phyloP scores from a whole-genome alignment of 2,888 invertebrate species.

The Campoplex nolae region DNA sequence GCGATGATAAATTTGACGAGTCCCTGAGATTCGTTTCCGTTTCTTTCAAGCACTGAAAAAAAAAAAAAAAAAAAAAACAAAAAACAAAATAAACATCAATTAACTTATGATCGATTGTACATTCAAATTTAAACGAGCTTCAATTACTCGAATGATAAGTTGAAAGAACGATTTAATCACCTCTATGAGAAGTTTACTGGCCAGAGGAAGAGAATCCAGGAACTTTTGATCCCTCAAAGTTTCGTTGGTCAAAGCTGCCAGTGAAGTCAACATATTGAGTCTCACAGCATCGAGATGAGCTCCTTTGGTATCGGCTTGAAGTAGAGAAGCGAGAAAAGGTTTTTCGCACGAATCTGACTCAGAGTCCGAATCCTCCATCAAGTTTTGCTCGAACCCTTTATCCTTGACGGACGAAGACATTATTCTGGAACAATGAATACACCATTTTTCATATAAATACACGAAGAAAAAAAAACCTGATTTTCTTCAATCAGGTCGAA shows the following conservation, averaged over 20 bases:
- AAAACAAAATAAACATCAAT: not conserved
- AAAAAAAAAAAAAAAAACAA: not conserved
- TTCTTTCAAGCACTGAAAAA: conserved; percentile 59
- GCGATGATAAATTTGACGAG: conserved; percentile 22
- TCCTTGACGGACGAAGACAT: not conserved
- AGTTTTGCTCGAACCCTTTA: not conserved
- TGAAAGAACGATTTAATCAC: conserved; percentile 19
- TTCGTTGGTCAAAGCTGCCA: conserved; percentile 29
- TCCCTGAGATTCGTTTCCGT: conserved; percentile 53
- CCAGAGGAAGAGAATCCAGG: conserved; percentile 42
- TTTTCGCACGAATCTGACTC: conserved; percentile 6
- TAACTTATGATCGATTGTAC: not conserved
- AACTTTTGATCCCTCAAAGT: conserved; percentile 30
- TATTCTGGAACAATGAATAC: not conserved
- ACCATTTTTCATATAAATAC: not conserved
- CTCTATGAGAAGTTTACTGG: conserved; percentile 51
- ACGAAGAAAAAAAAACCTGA: not conserved
- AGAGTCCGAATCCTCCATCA: conserved; percentile 5
- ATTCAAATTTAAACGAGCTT: not conserved
- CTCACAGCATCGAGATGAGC: conserved; percentile 45
- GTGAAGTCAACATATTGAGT: conserved; percentile 38
- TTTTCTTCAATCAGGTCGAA: not conserved
- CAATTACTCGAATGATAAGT: not conserved
- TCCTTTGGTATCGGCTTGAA: conserved; percentile 11
- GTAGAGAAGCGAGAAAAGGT: not conserved